These are phyloP conservation scores for Rhadinocentrus ornatus DNA, from an alignment of 2,797 vertebrate species.

Conservation along the genomic window DNA sequence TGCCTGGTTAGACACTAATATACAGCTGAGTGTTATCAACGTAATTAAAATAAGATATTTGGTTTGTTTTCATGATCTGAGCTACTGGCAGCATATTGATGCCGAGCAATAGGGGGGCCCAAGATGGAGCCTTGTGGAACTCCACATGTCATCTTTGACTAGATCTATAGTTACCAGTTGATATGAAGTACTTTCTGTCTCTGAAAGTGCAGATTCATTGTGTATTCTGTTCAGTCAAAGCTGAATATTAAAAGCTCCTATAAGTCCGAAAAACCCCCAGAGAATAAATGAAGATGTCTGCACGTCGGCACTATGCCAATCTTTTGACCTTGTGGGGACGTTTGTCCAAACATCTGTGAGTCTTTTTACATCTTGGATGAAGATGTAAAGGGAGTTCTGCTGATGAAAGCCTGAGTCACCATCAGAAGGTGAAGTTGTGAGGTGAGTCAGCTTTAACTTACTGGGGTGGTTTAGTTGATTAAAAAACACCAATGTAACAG, in stretches of 20 bases:
- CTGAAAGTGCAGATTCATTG: neutral
- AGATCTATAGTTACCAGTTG: no score
- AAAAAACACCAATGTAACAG: conserved; percentile 17
- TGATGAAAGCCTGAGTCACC: conserved; percentile 18
- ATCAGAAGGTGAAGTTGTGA: conserved; percentile 26
- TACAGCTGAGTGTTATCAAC: no score
- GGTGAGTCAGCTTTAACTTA: conserved; percentile 15
- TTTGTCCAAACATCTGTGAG: neutral
- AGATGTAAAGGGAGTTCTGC: neutral
- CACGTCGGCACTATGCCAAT: conserved; percentile 6
- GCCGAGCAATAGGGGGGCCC: no score
- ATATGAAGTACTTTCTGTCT: no score
- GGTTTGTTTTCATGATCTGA: no score
- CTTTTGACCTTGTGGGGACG: conserved; percentile 6
- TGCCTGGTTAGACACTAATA: no score
- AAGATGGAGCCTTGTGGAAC: no score
- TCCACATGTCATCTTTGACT: no score
- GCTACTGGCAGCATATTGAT: no score
- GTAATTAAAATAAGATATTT: no score
- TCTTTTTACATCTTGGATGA: neutral
- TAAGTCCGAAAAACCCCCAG: neutral
- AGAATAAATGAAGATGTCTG: neutral
- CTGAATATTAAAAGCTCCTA: neutral
- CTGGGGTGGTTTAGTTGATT: conserved; percentile 16
- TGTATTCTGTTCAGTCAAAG: neutral